Percentiles rank a stretch among this genome's conserved stretches.
phyloP scores from a whole-genome alignment of 2,888 invertebrate genomes.

The Himalopsyche tibetana region DNA sequence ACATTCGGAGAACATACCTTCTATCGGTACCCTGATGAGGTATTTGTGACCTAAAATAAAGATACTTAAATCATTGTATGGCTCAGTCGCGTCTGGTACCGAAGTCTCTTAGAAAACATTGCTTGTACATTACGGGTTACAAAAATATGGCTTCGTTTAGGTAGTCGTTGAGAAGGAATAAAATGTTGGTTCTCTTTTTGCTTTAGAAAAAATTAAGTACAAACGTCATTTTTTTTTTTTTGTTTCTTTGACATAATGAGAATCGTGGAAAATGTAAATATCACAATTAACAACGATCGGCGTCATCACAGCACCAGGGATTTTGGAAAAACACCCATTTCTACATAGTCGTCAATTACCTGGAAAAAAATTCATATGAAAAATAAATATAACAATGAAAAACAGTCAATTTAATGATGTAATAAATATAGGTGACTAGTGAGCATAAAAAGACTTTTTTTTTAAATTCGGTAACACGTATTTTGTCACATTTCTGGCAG shows the following conservation, averaged over 20 bases:
- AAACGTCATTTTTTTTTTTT: neutral
- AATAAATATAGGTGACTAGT: too few relatives aligned
- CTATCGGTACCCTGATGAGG: too few relatives aligned
- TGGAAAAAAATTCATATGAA: slow-evolving; percentile 69
- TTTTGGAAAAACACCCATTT: slow-evolving; percentile 89
- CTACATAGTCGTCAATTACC: slow-evolving; percentile 88
- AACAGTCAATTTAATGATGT: neutral
- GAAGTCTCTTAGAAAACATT: neutral
- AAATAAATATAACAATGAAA: slow-evolving; percentile 11
- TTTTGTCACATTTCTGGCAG: too few relatives aligned
- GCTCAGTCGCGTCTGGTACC: neutral
- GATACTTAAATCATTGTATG: neutral
- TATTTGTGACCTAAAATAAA: too few relatives aligned
- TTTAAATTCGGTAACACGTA: too few relatives aligned
- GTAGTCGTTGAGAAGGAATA: neutral
- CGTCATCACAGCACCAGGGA: slow-evolving; percentile 79
- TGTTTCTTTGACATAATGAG: slow-evolving; percentile 38
- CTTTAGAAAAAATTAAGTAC: slow-evolving; percentile 36
- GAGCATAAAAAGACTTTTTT: too few relatives aligned
- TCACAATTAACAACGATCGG: slow-evolving; percentile 41
- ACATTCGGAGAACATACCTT: too few relatives aligned
- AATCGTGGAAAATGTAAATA: slow-evolving; percentile 45
- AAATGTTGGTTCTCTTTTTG: slow-evolving; percentile 24
- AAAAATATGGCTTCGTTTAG: slow-evolving; percentile 38
- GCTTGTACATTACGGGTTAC: slow-evolving; percentile 2